A percentile compares a stretch with the other conserved stretches of the same genome.
phyloP scores from a whole-genome alignment of 2,113 vertebrate genomes.

The Zeus faber region DNA sequence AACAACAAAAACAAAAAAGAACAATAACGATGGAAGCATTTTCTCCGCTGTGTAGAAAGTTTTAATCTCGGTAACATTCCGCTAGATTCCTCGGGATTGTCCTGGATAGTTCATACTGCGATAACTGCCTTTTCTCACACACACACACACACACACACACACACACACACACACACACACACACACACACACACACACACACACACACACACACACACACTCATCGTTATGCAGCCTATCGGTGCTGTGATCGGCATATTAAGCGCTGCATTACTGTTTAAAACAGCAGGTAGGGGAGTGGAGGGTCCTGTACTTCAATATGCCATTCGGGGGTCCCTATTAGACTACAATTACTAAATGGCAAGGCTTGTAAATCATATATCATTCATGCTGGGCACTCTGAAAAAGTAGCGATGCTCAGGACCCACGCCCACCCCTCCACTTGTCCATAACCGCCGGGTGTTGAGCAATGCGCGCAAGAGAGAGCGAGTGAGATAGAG shows the following conservation, averaged over 20 bases:
- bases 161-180: neutral
- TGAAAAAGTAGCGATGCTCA: slow-evolving; percentile 24
- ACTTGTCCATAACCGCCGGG: neutral
- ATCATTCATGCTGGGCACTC: slow-evolving; percentile 66
- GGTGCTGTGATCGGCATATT: slow-evolving; percentile 65
- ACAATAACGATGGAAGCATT: too few species aligned
- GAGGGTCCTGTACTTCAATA: slow-evolving; percentile 65
- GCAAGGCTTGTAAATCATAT: slow-evolving; percentile 71
- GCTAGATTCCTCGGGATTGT: too few species aligned
- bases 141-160: neutral
- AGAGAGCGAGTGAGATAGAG: too few species aligned
- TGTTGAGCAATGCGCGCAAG: too few species aligned
- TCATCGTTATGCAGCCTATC: slow-evolving; percentile 10
- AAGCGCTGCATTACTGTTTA: slow-evolving; percentile 62
- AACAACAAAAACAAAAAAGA: too few species aligned
- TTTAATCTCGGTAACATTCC: too few species aligned
- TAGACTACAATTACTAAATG: slow-evolving; percentile 75
- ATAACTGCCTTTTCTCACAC: too few species aligned
- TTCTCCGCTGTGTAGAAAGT: too few species aligned
- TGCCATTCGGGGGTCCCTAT: slow-evolving; percentile 68
- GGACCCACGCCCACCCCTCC: neutral
- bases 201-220: slow-evolving; percentile 14
- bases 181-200: neutral
- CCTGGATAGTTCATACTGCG: too few species aligned
- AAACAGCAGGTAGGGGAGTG: slow-evolving; percentile 64